Evolutionary conservation across 1,140 invertebrate genomes (phyloP).

Genomic region (Drosophila obscura): DNA sequence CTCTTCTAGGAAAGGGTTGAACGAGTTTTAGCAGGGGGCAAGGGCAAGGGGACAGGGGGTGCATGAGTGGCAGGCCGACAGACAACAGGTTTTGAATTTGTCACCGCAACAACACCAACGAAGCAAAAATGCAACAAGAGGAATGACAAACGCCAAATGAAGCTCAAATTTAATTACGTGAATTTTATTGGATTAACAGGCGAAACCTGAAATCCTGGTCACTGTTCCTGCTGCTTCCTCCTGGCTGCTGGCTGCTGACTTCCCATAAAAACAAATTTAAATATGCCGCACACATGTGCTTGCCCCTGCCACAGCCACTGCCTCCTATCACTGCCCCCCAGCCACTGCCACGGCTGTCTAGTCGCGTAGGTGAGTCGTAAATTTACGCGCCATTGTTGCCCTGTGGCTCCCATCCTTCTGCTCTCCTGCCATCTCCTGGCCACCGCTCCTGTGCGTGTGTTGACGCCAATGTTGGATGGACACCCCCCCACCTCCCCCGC

Average conservation of each 20-base stretch:
- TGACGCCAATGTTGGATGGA: constrained; percentile 70
- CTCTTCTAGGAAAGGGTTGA: constrained; percentile 1
- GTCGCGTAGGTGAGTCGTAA: constrained; percentile 80
- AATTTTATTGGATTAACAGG: constrained; percentile 80
- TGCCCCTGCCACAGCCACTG: constrained; percentile 9
- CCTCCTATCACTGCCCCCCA: not conserved
- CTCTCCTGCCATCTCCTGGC: constrained; percentile 1
- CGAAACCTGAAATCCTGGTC: constrained; percentile 48
- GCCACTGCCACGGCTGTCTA: constrained; percentile 44
- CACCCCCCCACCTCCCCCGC: not conserved
- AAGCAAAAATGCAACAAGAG: constrained; percentile 40
- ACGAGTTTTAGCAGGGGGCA: constrained; percentile 18
- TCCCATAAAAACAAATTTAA: constrained; percentile 66
- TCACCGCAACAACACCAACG: constrained; percentile 64
- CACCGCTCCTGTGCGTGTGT: constrained; percentile 25
- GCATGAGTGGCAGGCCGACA: constrained; percentile 22
- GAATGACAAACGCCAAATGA: constrained; percentile 76
- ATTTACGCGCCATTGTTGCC: constrained; percentile 75
- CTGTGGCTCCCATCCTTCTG: constrained; percentile 13
- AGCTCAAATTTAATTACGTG: constrained; percentile 80
- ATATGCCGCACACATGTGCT: constrained; percentile 67
- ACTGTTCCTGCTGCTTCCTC: not conserved
- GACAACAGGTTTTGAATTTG: constrained; percentile 78
- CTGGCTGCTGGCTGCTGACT: too few relatives aligned
- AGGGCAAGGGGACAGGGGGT: constrained; percentile 2